phyloP scores from a whole-genome alignment of 2,113 vertebrate genomes.

The Setophaga kirtlandii region DNA sequence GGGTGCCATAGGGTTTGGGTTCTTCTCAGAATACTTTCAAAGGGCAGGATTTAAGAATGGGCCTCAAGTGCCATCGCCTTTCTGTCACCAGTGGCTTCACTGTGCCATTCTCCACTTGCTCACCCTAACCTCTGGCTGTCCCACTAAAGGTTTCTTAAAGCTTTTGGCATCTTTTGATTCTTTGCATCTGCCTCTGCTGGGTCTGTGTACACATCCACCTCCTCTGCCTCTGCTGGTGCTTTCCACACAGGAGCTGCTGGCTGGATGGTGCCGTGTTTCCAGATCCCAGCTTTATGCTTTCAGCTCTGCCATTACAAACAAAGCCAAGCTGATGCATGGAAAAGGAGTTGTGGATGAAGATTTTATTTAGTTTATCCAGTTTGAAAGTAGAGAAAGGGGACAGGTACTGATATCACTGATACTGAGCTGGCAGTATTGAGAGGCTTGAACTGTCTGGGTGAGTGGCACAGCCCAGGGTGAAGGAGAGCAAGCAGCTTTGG shows the following conservation, averaged over 20 bases:
- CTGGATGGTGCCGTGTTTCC: background rate
- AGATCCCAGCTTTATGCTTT: background rate
- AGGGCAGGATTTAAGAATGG: background rate
- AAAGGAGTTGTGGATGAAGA: background rate
- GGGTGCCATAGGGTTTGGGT: background rate
- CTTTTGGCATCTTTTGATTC: background rate
- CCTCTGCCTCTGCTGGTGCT: fast-evolving
- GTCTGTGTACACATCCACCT: background rate
- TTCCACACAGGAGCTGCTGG: background rate
- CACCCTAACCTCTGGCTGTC: fast-evolving
- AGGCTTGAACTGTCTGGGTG: background rate
- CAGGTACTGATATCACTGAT: fast-evolving
- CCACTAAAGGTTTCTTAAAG: background rate
- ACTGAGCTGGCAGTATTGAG: fast-evolving
- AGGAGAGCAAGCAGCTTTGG: background rate
- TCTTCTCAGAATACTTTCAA: background rate
- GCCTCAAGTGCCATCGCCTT: fast-evolving
- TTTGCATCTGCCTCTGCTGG: background rate
- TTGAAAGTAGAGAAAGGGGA: background rate
- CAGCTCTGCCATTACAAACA: background rate
- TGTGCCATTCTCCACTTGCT: background rate
- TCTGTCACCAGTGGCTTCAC: fast-evolving
- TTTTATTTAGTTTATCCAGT: background rate
- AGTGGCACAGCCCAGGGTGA: background rate
- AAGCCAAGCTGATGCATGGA: background rate